Conservation (phyloP, 2,797 vertebrate species). For the Lithobates pipiens region DNA sequence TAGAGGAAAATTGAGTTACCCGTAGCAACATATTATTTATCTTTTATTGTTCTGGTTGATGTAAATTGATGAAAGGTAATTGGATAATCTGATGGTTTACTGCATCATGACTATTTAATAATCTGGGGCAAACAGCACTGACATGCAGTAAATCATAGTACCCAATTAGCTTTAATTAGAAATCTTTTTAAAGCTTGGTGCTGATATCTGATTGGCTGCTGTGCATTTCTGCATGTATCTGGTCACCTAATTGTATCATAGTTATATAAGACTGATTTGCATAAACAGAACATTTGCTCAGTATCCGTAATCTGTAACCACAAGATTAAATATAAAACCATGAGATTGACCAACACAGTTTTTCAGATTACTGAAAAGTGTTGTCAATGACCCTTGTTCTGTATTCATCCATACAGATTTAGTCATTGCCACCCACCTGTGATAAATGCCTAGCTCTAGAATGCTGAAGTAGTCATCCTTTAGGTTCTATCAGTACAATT, state of each 20-base stretch:
- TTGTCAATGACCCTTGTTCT: slow-evolving; percentile 8
- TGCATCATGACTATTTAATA: not conserved
- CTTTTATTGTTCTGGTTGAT: not conserved
- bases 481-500: slow-evolving; percentile 41
- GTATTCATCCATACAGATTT: slow-evolving; percentile 18
- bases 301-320: not conserved
- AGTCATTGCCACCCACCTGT: slow-evolving; percentile 26
- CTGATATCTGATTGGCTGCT: not conserved
- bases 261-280: not conserved
- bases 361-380: slow-evolving; percentile 27
- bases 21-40: not conserved
- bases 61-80: not conserved
- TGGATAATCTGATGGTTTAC: not conserved
- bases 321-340: slow-evolving; percentile 3
- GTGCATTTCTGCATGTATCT: not conserved
- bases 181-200: not conserved
- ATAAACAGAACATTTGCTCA: not conserved
- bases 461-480: slow-evolving; percentile 31
- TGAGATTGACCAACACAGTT: slow-evolving; percentile 25
- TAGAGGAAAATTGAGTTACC: no score
- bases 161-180: not conserved
- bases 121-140: not conserved
- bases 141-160: not conserved
- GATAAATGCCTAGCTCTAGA: slow-evolving; percentile 37
- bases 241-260: not conserved